Evolutionary conservation across 2,797 vertebrate genomes (phyloP).

Genomic region (Megalops cyprinoides): DNA sequence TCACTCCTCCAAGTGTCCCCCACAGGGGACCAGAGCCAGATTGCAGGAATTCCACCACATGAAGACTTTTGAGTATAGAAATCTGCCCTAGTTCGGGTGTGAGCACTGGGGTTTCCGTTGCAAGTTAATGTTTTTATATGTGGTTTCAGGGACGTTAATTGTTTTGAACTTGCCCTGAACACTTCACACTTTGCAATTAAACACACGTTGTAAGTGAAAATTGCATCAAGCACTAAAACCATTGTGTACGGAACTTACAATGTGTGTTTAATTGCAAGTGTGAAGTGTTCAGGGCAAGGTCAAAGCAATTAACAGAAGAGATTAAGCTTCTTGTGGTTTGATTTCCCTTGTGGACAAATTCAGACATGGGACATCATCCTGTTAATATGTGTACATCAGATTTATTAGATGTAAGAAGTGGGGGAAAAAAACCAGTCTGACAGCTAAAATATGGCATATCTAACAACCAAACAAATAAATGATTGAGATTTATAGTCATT

Average conservation of each 20-base stretch:
- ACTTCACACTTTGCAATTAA: conserved; percentile 47
- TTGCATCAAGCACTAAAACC: conserved; percentile 46
- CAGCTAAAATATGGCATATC: no score
- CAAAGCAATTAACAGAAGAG: no score
- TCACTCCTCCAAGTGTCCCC: conserved; percentile 38
- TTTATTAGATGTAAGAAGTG: no score
- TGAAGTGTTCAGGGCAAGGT: no score
- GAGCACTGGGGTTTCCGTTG: conserved; percentile 51
- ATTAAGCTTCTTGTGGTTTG: no score
- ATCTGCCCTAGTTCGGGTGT: conserved; percentile 41
- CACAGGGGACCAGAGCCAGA: conserved; percentile 31
- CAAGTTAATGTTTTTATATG: conserved; percentile 54
- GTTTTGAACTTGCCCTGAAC: conserved; percentile 50
- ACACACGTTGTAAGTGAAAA: conserved; percentile 39
- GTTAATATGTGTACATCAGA: no score
- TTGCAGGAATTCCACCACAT: conserved; percentile 39
- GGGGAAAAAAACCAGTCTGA: no score
- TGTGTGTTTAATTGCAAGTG: no score
- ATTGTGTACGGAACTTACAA: no score
- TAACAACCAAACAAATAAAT: not conserved
- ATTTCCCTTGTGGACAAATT: not conserved
- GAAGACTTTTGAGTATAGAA: conserved; percentile 46
- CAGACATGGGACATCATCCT: not conserved
- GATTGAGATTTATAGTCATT: not conserved
- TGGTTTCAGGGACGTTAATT: conserved; percentile 55